Evolutionary conservation across 2,797 vertebrate genomes (phyloP), one percentile per base, ranked within the genome.

Genomic region (Agapornis canus): DNA sequence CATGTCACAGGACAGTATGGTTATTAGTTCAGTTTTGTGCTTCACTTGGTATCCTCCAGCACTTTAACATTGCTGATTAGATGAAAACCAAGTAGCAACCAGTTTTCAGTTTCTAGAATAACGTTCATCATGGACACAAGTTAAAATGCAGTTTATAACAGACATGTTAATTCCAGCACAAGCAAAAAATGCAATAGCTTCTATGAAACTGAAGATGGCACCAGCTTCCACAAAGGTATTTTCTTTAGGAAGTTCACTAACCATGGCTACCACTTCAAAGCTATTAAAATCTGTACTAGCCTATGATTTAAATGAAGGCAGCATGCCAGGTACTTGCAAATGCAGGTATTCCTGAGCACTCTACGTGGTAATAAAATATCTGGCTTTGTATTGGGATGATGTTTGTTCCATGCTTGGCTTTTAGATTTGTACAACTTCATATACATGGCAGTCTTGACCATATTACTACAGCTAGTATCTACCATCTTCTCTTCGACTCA

Each of bases 121-220:
- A 2, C 11, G 23, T 85, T 66, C 39, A 61, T 31, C 8, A 37
- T 2, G 29, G 15, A 78, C 8, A 66, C 6, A 40, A 89, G 11
- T 70, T 42, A 2, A 3, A 35, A 23, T 39, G 29, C 14, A 31
- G 54, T 19, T 80, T 5, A 0, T 27, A 85, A 85, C 3, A 65
- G 48, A 22, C 1, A 1, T 2, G 9, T 76, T 71, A 81, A 83
- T 60, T 89, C 40, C 37, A 26, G 42, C 26, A 51, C 14, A 69
- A 91, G 78, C 19, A 42, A 40, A 82, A 69, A 14, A 19, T 86
- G 91, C 80, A 91, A 39, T 93, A 59, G 52, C 86, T 71, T 63
- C 37, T 26, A n/a, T 11, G 32, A 92, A 94, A 69, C 93, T 68
- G 79, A 80, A 93, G 92, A 82, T 94, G 93, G 90, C 95, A 90